Evolutionary conservation across 2,797 vertebrate species (phyloP).

Genomic region (Leucoraja ocellata): DNA sequence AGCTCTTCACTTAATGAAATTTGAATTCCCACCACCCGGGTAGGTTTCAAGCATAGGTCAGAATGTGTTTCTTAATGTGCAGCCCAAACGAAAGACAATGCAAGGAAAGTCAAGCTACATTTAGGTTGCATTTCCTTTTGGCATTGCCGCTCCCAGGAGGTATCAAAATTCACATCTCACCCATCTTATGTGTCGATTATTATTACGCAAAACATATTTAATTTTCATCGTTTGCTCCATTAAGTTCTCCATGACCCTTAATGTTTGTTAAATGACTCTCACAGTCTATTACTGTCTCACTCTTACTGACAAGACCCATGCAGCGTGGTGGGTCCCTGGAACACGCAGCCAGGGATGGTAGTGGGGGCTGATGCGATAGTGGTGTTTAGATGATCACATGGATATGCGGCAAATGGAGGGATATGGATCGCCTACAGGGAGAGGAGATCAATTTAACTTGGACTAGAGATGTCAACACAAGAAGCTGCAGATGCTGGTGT

Average conservation of each 20-base stretch:
- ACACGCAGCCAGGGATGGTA: too few species aligned
- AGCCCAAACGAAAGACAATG: background rate
- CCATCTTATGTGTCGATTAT: background rate
- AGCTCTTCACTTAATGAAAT: conserved; percentile 15
- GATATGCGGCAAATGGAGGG: too few species aligned
- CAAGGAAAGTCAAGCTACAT: background rate
- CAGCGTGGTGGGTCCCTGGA: too few species aligned
- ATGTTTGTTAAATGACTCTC: background rate
- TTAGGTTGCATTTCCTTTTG: background rate
- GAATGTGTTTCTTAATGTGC: background rate
- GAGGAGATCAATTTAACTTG: too few species aligned
- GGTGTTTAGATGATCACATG: too few species aligned
- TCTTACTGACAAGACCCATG: background rate
- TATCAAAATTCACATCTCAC: background rate
- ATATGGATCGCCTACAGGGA: too few species aligned
- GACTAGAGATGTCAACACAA: too few species aligned
- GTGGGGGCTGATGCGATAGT: too few species aligned
- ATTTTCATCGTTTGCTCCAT: too few species aligned
- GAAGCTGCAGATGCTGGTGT: too few species aligned
- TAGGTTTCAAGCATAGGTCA: background rate
- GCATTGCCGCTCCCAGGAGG: background rate
- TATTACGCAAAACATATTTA: background rate
- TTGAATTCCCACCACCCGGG: conserved; percentile 16
- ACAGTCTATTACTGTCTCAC: background rate
- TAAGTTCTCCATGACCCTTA: too few species aligned